phyloP scores from a whole-genome alignment of 2,797 vertebrate species.

The Cyclura pinguis region DNA sequence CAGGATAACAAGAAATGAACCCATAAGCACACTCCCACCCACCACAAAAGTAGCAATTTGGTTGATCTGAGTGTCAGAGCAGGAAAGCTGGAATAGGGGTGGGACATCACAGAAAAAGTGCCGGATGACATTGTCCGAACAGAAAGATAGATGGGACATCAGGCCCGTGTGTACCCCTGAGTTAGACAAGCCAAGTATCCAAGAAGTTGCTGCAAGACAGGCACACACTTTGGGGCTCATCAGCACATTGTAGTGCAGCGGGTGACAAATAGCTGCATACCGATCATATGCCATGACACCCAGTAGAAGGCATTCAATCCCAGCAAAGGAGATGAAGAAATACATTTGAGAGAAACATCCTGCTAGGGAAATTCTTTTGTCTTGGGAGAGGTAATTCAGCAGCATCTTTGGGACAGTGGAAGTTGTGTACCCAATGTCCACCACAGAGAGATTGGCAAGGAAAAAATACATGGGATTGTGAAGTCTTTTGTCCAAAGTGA shows the following conservation, averaged over 20 bases:
- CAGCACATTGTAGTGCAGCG: slow-evolving; percentile 50
- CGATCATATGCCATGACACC: slow-evolving; percentile 65
- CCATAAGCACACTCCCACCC: slow-evolving; percentile 49
- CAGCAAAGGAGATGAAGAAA: slow-evolving; percentile 66
- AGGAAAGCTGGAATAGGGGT: slow-evolving; percentile 48
- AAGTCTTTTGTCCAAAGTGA: slow-evolving; percentile 41
- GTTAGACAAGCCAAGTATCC: slow-evolving; percentile 48
- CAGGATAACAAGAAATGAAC: slow-evolving; percentile 51
- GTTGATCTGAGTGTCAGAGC: slow-evolving; percentile 41
- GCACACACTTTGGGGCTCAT: slow-evolving; percentile 60
- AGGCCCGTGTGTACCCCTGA: slow-evolving; percentile 47
- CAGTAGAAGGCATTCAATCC: slow-evolving; percentile 67
- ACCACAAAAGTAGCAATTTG: slow-evolving; percentile 34
- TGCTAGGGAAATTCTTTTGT: slow-evolving; percentile 64
- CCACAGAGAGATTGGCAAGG: slow-evolving; percentile 56
- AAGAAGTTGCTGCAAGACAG: slow-evolving; percentile 63
- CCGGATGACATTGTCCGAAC: slow-evolving; percentile 44
- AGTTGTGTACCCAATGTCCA: slow-evolving; percentile 65
- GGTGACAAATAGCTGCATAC: slow-evolving; percentile 62
- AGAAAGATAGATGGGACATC: slow-evolving; percentile 63
- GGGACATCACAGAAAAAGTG: slow-evolving; percentile 64
- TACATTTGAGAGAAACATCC: slow-evolving; percentile 60
- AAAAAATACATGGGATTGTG: slow-evolving; percentile 63
- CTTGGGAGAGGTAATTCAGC: slow-evolving; percentile 48
- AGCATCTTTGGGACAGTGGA: slow-evolving; percentile 64